Evolutionary conservation across 2,797 vertebrate genomes (phyloP), one percentile per base, ranked within the genome.

Genomic region (Leuciscus waleckii): DNA sequence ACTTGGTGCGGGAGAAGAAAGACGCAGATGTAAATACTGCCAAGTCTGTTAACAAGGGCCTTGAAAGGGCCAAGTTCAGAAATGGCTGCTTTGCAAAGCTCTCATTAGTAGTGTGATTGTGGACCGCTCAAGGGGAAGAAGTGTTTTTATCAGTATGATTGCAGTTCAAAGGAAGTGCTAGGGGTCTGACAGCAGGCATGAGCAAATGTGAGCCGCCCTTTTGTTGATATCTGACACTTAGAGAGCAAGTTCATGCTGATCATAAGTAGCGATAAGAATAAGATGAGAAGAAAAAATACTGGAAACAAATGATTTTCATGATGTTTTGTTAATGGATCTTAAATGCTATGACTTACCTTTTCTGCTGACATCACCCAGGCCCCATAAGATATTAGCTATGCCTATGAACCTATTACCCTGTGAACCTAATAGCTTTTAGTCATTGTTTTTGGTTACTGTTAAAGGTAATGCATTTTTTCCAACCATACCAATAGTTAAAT

Each of bases 131-230:
- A 68, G 76, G 37, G 39, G 68, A 65, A 65, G 46, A 46, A 43
- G 67, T 71, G 71, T 85, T 85, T 65, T 87, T 76, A 83, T 89
- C 81, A 85, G 82, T 81, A 71, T 75, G 79, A 35, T 23, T 54
- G 29, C 35, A 86, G 82, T 86, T 90, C 87, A 83, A 82, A 89
- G 73, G 51, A 76, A 85, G 51, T 13, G 43, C 63, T 80, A 39
- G 35, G 16, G 49, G 51, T 83, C n/a, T 56, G 26, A 61, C 54
- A 56, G 41, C 54, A 37, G 76, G 39, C 77, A 65, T 32, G 63
- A 61, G 56, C 23, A 13, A 61, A 26, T 61, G 10, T 26, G 63
- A 70, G 37, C 39, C 10, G 3, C 35, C 3, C 23, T 54, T 70
- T 81, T 41, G 51, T 58, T 71, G 19, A 58, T 39, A 49, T 54